A percentile compares a stretch with the other conserved stretches of the same genome.
Evolutionary conservation across 2,113 vertebrate genomes (phyloP).

Genomic region (Holacanthus passer): DNA sequence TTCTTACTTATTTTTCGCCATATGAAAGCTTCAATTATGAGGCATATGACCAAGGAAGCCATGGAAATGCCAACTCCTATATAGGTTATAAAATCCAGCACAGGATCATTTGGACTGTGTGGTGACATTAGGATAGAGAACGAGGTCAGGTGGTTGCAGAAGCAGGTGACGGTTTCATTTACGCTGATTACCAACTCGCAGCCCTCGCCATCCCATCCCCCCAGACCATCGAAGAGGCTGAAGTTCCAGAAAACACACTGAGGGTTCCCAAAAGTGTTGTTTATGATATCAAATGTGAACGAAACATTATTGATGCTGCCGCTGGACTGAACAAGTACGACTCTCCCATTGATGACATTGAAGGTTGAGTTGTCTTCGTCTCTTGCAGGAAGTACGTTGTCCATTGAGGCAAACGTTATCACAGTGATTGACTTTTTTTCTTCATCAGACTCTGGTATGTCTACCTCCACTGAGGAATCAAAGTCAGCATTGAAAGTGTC

Average conservation of each 20-base stretch:
- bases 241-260: slow-evolving; percentile 88
- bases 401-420: slow-evolving; percentile 65
- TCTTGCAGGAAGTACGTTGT: slow-evolving; percentile 76
- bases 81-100: slow-evolving; percentile 79
- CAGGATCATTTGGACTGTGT: accelerated
- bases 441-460: slow-evolving; percentile 40
- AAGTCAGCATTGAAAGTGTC: slow-evolving; percentile 38
- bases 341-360: slow-evolving; percentile 79
- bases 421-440: slow-evolving; percentile 34
- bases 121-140: slow-evolving; percentile 94
- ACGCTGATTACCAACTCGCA: slow-evolving; percentile 36
- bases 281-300: slow-evolving; percentile 82
- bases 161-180: slow-evolving; percentile 75
- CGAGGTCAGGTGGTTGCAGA: slow-evolving; percentile 89
- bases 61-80: slow-evolving; percentile 88
- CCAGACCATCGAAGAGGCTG: slow-evolving; percentile 54
- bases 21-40: slow-evolving; percentile 84
- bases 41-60: slow-evolving; percentile 85
- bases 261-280: slow-evolving; percentile 56
- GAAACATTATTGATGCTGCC: slow-evolving; percentile 64
- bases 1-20: slow-evolving; percentile 86
- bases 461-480: slow-evolving; percentile 56
- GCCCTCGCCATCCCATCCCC: slow-evolving; percentile 78
- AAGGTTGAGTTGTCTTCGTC: background rate
- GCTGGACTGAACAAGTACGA: slow-evolving; percentile 79